These are phyloP conservation scores for Paedocypris sp. DNA, from an alignment of 2,113 vertebrate species.

Conservation along the genomic window DNA sequence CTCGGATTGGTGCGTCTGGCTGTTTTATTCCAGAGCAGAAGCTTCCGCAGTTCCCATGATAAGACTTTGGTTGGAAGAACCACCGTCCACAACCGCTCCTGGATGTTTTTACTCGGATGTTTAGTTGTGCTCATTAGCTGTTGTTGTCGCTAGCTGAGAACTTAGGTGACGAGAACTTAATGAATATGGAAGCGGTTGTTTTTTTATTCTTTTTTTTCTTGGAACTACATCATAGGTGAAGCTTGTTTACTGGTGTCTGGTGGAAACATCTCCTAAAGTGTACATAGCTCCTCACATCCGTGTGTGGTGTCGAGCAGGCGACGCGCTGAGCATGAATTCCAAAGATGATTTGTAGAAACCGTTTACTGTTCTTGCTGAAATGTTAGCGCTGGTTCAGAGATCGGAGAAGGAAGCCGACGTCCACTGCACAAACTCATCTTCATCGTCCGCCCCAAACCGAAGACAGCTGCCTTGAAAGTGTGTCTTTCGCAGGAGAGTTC, in stretches of 20 bases:
- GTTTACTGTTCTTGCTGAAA: conserved; percentile 58
- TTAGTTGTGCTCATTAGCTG: conserved; percentile 64
- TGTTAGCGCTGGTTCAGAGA: conserved; percentile 56
- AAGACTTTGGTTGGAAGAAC: conserved; percentile 42
- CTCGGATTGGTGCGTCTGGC: conserved; percentile 29
- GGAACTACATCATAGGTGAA: conserved; percentile 31
- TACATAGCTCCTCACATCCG: conserved; percentile 62
- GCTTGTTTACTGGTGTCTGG: conserved; percentile 46
- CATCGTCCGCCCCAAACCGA: conserved; percentile 54
- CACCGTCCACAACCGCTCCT: conserved; percentile 28
- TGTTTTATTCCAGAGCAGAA: conserved; percentile 9
- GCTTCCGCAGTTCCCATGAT: no score
- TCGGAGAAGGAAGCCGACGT: conserved; percentile 23
- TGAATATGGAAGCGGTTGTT: conserved; percentile 44
- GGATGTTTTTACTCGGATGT: conserved; percentile 48
- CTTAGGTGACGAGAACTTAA: conserved; percentile 49
- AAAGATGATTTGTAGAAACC: conserved; percentile 69
- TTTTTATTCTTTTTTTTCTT: conserved; percentile 24
- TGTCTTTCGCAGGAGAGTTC: conserved; percentile 66
- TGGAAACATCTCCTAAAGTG: conserved; percentile 54
- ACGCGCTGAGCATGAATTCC: conserved; percentile 68
- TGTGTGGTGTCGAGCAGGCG: conserved; percentile 47
- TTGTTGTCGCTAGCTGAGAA: conserved; percentile 60
- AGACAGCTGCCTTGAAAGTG: conserved; percentile 72
- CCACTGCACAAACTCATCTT: conserved; percentile 42